Conservation (phyloP, 2,797 vertebrate species). For the Cetoscarus ocellatus region DNA sequence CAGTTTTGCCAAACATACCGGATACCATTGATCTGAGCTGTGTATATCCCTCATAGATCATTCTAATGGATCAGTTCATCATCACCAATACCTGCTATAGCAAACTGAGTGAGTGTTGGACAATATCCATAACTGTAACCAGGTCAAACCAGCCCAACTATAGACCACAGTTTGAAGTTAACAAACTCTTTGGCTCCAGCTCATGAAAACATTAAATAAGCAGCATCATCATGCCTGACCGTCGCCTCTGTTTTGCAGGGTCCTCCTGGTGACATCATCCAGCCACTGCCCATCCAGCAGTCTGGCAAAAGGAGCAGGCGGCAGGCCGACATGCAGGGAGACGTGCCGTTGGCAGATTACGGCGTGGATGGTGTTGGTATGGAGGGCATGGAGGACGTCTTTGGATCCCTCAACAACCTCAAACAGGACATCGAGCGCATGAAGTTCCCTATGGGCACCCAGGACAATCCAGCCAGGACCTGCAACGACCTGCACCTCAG, state of each 20-base stretch:
- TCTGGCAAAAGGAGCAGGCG: slow-evolving; percentile 88
- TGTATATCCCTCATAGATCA: no score
- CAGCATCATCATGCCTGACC: background rate
- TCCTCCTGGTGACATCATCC: slow-evolving; percentile 94
- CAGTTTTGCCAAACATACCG: no score
- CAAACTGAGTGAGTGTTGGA: no score
- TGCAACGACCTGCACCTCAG: slow-evolving; percentile 97
- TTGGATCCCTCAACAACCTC: slow-evolving; percentile 94
- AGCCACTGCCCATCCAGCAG: slow-evolving; percentile 93
- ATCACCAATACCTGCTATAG: no score
- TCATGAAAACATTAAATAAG: background rate
- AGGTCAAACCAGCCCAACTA: background rate
- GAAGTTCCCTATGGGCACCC: slow-evolving; percentile 97
- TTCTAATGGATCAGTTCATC: no score
- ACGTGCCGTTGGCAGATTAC: slow-evolving; percentile 90
- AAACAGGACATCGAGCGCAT: slow-evolving; percentile 98
- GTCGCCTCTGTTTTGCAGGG: slow-evolving; percentile 83
- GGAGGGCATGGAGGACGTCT: slow-evolving; percentile 96
- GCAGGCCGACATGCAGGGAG: slow-evolving; percentile 87
- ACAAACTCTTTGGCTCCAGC: background rate
- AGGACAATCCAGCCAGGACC: slow-evolving; percentile 95
- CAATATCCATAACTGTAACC: no score
- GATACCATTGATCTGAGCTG: no score
- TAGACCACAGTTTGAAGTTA: background rate
- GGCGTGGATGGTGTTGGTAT: slow-evolving; percentile 75